Base-by-base conservation (phyloP, 2,888 invertebrate species). In the Heterodera filipjevi region DNA sequence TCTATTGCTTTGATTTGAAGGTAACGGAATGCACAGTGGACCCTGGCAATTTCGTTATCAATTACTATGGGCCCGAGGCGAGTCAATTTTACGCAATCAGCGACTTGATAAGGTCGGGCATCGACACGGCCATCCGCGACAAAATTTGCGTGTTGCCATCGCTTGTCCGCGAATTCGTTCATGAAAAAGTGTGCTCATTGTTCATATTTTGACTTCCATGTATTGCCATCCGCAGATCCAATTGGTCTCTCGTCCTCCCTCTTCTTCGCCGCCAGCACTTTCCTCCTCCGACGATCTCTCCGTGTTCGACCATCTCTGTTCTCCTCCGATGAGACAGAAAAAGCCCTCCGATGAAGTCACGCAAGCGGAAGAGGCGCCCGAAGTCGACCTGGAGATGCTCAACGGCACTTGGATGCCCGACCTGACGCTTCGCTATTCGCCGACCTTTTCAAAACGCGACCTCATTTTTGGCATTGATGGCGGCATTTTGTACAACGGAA, bases 381-480 rank as follows among this genome's bases (percentile, higher is more conserved):
- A 80, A 32, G 82, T 83, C 64, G 74, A 77, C 53, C 30, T 82
- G 71, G 77, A 78, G 27, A 19, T 75, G 59, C 68, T 71, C 33
- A 77, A 77, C 59, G 79, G 77, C 59, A 71, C 68, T 33, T 87
- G 86, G 86, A 82, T 83, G 19, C 85, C 86, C 46, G 86, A 88
- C 73, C 80, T 88, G 59, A 84, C 85, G 3, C 83, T 88, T 44
- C 83, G 85, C 72, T 84, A 85, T 77, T 87, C 87, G 39, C 88
- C 88, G 33, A 85, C 83, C 22, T 88, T 88, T 79, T 84, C 87
- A 30, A 79, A 83, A 14, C 74, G 82, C 71, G 85, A 85, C 27
- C 44, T 75, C 33, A 85, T 88, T 16, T 84, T 88, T 78, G 88
- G 88, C 35, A 79, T 88, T 27, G 85, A 88, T 74, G 88, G 88